Percentiles rank a stretch among this genome's conserved stretches.
phyloP scores from a whole-genome alignment of 2,113 vertebrate genomes.

The Haliaeetus leucogaster region DNA sequence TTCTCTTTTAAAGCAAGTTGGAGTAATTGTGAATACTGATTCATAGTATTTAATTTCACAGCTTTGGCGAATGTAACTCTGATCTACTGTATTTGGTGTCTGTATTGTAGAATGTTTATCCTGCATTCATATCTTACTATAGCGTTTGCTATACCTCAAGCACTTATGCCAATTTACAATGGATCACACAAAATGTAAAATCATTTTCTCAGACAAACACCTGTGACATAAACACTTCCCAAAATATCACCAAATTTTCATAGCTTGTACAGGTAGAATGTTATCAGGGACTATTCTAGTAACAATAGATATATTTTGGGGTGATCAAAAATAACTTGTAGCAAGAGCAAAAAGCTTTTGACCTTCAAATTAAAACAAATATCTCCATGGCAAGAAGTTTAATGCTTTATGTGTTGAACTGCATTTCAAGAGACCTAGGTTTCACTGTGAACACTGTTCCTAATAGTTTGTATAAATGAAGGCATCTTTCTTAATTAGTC shows the following conservation, averaged over 20 bases:
- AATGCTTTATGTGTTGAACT: background rate
- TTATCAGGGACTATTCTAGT: background rate
- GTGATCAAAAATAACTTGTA: background rate
- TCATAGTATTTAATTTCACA: background rate
- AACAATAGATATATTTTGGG: background rate
- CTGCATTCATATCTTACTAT: background rate
- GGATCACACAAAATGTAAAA: background rate
- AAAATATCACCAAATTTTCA: background rate
- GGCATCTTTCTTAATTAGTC: background rate
- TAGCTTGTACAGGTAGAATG: background rate
- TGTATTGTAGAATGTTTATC: background rate
- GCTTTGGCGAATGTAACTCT: background rate
- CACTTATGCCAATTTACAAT: background rate
- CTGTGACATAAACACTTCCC: background rate
- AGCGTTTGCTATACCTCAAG: background rate
- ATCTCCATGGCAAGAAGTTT: background rate
- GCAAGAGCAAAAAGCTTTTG: background rate
- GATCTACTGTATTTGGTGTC: background rate
- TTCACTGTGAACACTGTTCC: background rate
- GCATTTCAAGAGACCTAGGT: background rate
- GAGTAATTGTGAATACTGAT: background rate
- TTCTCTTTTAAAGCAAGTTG: background rate
- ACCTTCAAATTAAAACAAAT: background rate
- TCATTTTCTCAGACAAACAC: background rate
- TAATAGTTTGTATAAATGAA: background rate